phyloP scores from a whole-genome alignment of 2,113 vertebrate species.

The Onychostoma macrolepis region DNA sequence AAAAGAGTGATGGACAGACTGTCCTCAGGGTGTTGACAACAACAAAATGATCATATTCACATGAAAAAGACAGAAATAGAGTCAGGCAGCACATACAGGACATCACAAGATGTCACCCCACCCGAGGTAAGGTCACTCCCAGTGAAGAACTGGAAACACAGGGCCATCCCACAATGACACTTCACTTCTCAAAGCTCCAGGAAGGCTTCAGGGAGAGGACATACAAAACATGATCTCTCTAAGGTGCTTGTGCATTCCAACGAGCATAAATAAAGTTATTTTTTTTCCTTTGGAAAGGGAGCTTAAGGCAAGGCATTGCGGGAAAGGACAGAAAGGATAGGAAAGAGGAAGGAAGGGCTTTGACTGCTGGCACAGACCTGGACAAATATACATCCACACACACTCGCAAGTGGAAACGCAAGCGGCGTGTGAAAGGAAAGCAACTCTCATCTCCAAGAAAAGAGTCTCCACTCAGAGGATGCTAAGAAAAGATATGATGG shows the following conservation, averaged over 20 bases:
- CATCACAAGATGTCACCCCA: constrained; percentile 6
- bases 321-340: constrained; percentile 47
- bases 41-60: constrained; percentile 24
- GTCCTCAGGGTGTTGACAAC: background rate
- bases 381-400: constrained; percentile 38
- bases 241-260: background rate
- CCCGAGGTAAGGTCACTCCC: constrained; percentile 22
- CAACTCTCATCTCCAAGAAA: constrained; percentile 48
- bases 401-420: constrained; percentile 32
- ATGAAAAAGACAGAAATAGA: constrained; percentile 23
- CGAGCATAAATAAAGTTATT: background rate
- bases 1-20: background rate
- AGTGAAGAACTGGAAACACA: background rate
- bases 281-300: constrained; percentile 17
- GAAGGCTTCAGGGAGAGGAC: background rate
- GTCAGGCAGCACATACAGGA: background rate
- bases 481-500: constrained; percentile 48
- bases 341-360: constrained; percentile 51
- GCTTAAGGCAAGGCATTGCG: constrained; percentile 40
- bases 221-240: background rate
- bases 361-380: constrained; percentile 51
- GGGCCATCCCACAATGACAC: background rate
- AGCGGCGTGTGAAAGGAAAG: constrained; percentile 59
- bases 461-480: constrained; percentile 48
- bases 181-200: background rate